phyloP scores from a whole-genome alignment of 2,113 vertebrate species.

The Neogobius melanostomus region DNA sequence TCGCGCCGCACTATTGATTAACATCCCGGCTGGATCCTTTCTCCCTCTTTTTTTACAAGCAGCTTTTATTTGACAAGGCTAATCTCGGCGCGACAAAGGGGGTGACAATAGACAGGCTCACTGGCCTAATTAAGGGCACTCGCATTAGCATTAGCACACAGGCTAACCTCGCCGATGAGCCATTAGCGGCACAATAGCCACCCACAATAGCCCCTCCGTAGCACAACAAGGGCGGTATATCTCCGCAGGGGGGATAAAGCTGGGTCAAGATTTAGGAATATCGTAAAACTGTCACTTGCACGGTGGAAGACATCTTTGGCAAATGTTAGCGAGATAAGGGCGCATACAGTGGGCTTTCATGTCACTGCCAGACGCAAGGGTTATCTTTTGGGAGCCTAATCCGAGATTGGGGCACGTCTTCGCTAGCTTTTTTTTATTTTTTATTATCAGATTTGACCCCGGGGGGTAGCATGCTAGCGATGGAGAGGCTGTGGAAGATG shows the following conservation, averaged over 20 bases:
- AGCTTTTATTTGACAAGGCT: slow-evolving; percentile 56
- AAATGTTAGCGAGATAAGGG: slow-evolving; percentile 44
- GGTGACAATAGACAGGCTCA: slow-evolving; percentile 62
- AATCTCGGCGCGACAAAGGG: slow-evolving; percentile 55
- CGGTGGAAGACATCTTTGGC: slow-evolving; percentile 26
- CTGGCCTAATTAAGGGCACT: slow-evolving; percentile 64
- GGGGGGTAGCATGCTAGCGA: slow-evolving; percentile 1
- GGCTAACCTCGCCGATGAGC: slow-evolving; percentile 57
- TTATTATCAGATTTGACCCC: slow-evolving; percentile 32
- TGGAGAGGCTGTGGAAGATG: slow-evolving; percentile 37
- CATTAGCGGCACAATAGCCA: slow-evolving; percentile 59
- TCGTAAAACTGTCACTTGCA: slow-evolving; percentile 35
- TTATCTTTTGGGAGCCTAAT: slow-evolving; percentile 54
- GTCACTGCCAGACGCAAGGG: slow-evolving; percentile 38
- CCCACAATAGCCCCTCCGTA: slow-evolving; percentile 52
- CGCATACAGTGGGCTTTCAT: slow-evolving; percentile 44
- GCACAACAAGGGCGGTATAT: slow-evolving; percentile 29
- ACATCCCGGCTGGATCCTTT: slow-evolving; percentile 8
- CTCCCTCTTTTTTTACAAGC: slow-evolving; percentile 37
- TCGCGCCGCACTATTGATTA: slow-evolving; percentile 28
- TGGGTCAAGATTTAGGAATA: slow-evolving; percentile 55
- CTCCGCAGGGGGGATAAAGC: slow-evolving; percentile 40
- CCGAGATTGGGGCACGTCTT: slow-evolving; percentile 19
- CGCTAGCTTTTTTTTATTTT: slow-evolving; percentile 57
- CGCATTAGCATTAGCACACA: slow-evolving; percentile 62